Conservation (phyloP, 2,797 vertebrate species). For the Bradypus variegatus region DNA sequence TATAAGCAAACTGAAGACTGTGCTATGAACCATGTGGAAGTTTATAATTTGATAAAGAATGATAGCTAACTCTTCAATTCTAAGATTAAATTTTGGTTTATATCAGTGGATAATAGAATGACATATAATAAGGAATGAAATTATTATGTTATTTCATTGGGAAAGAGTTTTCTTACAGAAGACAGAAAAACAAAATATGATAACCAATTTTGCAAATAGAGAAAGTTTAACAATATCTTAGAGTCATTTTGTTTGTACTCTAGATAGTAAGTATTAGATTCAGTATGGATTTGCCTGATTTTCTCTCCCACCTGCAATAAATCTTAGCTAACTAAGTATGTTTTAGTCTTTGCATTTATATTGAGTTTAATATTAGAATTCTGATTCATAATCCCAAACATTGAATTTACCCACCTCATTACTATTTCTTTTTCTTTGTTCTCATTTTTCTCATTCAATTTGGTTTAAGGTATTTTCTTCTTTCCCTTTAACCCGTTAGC, state of each 20-base stretch:
- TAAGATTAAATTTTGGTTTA: neutral
- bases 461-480: neutral
- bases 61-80: neutral
- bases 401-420: neutral
- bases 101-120: neutral
- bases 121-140: neutral
- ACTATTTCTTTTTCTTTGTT: constrained; percentile 3
- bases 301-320: constrained; percentile 12
- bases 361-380: constrained; percentile 40
- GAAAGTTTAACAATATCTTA: constrained; percentile 39
- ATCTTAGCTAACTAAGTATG: constrained; percentile 25
- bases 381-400: constrained; percentile 17
- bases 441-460: neutral
- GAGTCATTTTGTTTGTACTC: neutral
- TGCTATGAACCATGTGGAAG: neutral
- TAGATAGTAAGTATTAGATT: constrained; percentile 21
- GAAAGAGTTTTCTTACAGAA: neutral
- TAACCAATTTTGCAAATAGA: neutral
- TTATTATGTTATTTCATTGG: neutral
- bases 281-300: neutral
- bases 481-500: neutral
- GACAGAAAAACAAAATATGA: constrained; percentile 16
- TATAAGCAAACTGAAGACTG: neutral
- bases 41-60: neutral
- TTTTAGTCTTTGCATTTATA: constrained; percentile 42